Conservation (phyloP, 2,113 vertebrate genomes). For the cat (Felis catus) region F.catus_Fca126_mat1.0 CM031416.1:26730501-26731000, state of each 20-base stretch:
- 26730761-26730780: not conserved
- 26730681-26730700: not conserved
- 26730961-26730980: not conserved
- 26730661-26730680: constrained; percentile 4
- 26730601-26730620: constrained; percentile 4
- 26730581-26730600: constrained; percentile 61
- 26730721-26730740: not conserved
- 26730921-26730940: fast-evolving
- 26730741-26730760: not conserved
- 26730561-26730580: constrained; percentile 32
- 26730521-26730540: constrained; percentile 66
- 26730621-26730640: not conserved
- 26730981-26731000: not conserved
- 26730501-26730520: constrained; percentile 84
- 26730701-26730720: not conserved
- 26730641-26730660: constrained; percentile 26
- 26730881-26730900: not conserved
- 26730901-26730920: no score
- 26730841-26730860: not conserved
- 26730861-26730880: not conserved
- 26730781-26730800: not conserved
- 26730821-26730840: not conserved
- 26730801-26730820: not conserved
- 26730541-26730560: constrained; percentile 60
- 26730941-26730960: not conserved